Base-by-base conservation (phyloP, 2,888 invertebrate genomes). In the Chymomyza fuscimana region DNA sequence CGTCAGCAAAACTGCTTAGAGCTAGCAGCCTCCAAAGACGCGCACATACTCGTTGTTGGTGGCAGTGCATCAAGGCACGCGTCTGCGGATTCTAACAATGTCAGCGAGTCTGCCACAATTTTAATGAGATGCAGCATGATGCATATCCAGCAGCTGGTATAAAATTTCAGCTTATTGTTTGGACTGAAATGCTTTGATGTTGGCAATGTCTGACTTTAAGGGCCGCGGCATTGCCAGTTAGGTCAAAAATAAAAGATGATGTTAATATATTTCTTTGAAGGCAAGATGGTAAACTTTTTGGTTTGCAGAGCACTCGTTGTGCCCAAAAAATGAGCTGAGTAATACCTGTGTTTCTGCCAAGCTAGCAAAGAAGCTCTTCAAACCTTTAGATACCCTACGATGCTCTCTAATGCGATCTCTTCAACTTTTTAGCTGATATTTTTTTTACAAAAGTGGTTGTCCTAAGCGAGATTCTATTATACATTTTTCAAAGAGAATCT, bases 101-200 rank as follows among this genome's bases (percentile, higher is more conserved):
- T 69, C 70, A 71, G 69, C 72, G 71, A 76, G 69, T 59, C 77
- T 67, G 73, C 77, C 83, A 75, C 81, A 70, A 83, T 87, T 85
- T 87, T 86, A 85, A 85, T 86, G 80, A 87, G 86, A 85, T 86
- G 78, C 72, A 68, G 29, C 59, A 59, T 25, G 15, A 58, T 29
- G 58, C 58, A 19, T 12, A 12, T 29, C 29, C n/a, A 6, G n/a
- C 59, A 6, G n/a, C 19, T 12, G 15, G 59, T 25, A 59, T 59
- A 59, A 25, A 59, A 59, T 59, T 59, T 22, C 58, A 58, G 22
- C 22, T 58, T 29, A 58, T 56, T 9, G 32, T 32, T 32, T 32
- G 32, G 7, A 12, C 40, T 12, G 12, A 46, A 46, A 10, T 46
- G 40, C 40, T 46, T 46, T 46, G 40, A 46, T 46, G 40, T 46